Conservation (phyloP, 1,140 invertebrate species). For the Coelopa frigida region DNA sequence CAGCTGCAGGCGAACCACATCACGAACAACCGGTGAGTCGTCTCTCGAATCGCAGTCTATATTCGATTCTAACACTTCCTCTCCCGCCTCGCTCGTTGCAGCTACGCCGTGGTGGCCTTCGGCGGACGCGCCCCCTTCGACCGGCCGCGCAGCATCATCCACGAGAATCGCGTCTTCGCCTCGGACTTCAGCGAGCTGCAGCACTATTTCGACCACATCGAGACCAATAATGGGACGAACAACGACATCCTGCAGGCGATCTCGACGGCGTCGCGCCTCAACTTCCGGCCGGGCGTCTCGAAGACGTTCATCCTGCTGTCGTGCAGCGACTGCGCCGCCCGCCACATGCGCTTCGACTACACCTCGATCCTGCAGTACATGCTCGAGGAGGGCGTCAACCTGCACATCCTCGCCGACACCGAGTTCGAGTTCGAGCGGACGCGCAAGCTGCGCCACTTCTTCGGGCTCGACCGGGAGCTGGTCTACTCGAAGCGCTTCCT, state of each 20-base stretch:
- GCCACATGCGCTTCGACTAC: conserved; percentile 69
- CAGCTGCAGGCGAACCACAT: conserved; percentile 57
- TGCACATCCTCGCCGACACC: conserved; percentile 77
- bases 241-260: conserved; percentile 70
- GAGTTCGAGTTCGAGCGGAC: conserved; percentile 67
- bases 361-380: conserved; percentile 68
- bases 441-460: conserved; percentile 63
- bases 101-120: conserved; percentile 73
- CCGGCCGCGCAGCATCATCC: conserved; percentile 59
- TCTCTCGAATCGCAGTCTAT: neutral
- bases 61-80: neutral
- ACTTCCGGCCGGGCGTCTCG: conserved; percentile 76
- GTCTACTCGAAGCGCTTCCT: conserved; percentile 74
- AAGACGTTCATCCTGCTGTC: conserved; percentile 77
- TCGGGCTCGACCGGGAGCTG: conserved; percentile 64
- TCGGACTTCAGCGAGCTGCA: conserved; percentile 45
- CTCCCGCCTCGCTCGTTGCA: conserved; percentile 24
- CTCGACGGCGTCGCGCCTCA: conserved; percentile 62
- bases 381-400: conserved; percentile 67
- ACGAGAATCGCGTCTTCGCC: conserved; percentile 61
- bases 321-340: conserved; percentile 64
- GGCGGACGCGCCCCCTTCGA: conserved; percentile 67
- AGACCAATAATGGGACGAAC: conserved; percentile 49
- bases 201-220: conserved; percentile 41
- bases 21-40: conserved; percentile 56